Conservation (phyloP, 2,888 invertebrate genomes). For the Cerastoderma edule region DNA sequence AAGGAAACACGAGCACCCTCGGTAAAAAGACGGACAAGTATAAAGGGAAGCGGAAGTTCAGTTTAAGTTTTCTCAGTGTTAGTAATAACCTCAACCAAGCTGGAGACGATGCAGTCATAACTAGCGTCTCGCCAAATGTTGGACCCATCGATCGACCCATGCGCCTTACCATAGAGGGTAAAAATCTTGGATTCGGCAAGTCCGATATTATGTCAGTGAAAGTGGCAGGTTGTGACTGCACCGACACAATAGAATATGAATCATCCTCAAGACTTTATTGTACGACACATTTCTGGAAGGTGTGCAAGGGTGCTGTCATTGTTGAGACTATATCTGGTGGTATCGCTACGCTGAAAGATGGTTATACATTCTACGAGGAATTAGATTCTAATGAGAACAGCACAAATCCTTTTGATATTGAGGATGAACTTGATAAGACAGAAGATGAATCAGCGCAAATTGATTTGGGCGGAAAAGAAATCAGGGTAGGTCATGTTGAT, state of each 20-base stretch:
- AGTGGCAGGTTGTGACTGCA: slow-evolving; percentile 80
- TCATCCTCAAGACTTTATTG: slow-evolving; percentile 75
- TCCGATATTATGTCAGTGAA: slow-evolving; percentile 79
- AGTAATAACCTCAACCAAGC: slow-evolving; percentile 66
- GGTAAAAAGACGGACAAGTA: slow-evolving; percentile 46
- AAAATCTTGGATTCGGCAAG: slow-evolving; percentile 78
- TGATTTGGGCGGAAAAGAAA: slow-evolving; percentile 54
- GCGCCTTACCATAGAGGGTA: slow-evolving; percentile 76
- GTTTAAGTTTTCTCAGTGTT: slow-evolving; percentile 67
- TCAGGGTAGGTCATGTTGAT: slow-evolving; percentile 41
- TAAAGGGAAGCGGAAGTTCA: slow-evolving; percentile 53
- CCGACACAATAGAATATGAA: slow-evolving; percentile 78
- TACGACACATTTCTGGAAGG: slow-evolving; percentile 76
- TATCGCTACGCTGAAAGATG: slow-evolving; percentile 71
- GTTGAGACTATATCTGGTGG: slow-evolving; percentile 81
- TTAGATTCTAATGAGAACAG: slow-evolving; percentile 55
- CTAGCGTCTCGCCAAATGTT: slow-evolving; percentile 74
- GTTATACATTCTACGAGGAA: slow-evolving; percentile 72
- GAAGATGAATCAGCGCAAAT: slow-evolving; percentile 46
- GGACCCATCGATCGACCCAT: slow-evolving; percentile 78
- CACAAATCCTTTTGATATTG: slow-evolving; percentile 56
- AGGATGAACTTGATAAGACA: slow-evolving; percentile 34
- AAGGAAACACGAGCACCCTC: slow-evolving; percentile 57
- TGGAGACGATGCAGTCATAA: slow-evolving; percentile 75
- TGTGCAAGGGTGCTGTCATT: slow-evolving; percentile 77